Percentiles rank a stretch among this genome's conserved stretches.
Conservation (phyloP, 2,797 vertebrate genomes). For the Taenioides sp. region DNA sequence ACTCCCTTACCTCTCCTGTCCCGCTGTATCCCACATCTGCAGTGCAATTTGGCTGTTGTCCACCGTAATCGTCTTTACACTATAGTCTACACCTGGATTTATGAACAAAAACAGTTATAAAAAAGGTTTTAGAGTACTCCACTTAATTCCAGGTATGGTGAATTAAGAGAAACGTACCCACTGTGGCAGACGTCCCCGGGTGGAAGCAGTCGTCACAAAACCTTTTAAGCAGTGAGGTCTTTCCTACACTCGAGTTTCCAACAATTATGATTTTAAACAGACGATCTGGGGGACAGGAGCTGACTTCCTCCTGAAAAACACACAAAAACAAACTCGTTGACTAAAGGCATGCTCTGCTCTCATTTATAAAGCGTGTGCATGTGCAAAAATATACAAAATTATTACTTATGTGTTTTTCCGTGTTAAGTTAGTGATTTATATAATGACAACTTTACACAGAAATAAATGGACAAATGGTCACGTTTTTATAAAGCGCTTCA, state of each 20-base stretch:
- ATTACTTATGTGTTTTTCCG: too few species aligned
- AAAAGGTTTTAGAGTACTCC: too few species aligned
- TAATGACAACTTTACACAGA: background rate
- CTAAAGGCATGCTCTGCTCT: too few species aligned
- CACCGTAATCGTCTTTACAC: slow-evolving; percentile 86
- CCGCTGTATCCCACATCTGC: slow-evolving; percentile 95
- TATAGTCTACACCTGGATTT: slow-evolving; percentile 89
- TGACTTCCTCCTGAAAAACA: slow-evolving; percentile 77
- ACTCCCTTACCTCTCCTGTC: slow-evolving; percentile 87
- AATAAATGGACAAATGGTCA: too few species aligned
- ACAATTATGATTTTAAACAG: slow-evolving; percentile 93
- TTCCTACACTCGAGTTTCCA: slow-evolving; percentile 91
- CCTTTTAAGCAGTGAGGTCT: slow-evolving; percentile 87
- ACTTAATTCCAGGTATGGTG: background rate
- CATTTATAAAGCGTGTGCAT: too few species aligned
- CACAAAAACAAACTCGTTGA: background rate
- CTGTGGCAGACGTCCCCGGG: slow-evolving; percentile 84
- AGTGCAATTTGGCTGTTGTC: slow-evolving; percentile 84
- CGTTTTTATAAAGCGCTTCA: too few species aligned
- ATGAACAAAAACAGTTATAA: slow-evolving; percentile 11
- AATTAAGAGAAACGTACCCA: slow-evolving; percentile 75
- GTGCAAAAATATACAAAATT: too few species aligned
- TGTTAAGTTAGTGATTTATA: too few species aligned
- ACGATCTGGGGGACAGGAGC: slow-evolving; percentile 74
- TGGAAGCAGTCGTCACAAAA: slow-evolving; percentile 86